Evolutionary conservation across 1,140 invertebrate species (phyloP).

Genomic region (Nixonia krombeini): DNA sequence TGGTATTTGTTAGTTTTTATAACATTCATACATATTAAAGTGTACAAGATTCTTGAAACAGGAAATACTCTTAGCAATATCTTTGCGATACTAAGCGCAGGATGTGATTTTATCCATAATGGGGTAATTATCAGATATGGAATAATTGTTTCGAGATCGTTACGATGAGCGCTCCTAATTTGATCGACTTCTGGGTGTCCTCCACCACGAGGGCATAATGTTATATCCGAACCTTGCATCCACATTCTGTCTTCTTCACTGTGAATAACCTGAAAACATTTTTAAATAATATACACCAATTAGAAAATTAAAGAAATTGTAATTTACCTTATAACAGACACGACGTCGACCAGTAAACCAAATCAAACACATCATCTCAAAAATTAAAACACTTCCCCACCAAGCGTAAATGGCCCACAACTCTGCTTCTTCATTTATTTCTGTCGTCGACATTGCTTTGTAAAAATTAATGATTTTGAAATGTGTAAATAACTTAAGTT

Average conservation of each 20-base stretch:
- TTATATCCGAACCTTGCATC: slow-evolving; percentile 46
- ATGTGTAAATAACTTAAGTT: no score
- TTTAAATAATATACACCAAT: neutral
- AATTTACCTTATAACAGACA: slow-evolving; percentile 52
- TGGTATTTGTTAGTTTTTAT: slow-evolving; percentile 11
- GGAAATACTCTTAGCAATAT: slow-evolving; percentile 44
- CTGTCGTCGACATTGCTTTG: no score
- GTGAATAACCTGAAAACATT: slow-evolving; percentile 53
- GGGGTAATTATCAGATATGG: slow-evolving; percentile 49
- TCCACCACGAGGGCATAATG: slow-evolving; percentile 42
- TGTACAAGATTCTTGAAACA: slow-evolving; percentile 43
- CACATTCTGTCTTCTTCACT: slow-evolving; percentile 60
- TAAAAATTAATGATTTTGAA: no score
- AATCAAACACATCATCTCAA: slow-evolving; percentile 54
- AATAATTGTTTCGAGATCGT: slow-evolving; percentile 49
- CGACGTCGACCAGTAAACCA: slow-evolving; percentile 58
- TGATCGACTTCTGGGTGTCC: slow-evolving; percentile 59
- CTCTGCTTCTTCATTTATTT: no score
- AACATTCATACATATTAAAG: slow-evolving; percentile 44
- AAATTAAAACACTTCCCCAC: slow-evolving; percentile 53
- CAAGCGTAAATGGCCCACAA: slow-evolving; percentile 50
- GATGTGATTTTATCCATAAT: slow-evolving; percentile 53
- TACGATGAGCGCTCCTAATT: slow-evolving; percentile 50
- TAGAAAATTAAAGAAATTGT: neutral
- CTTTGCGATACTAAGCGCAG: slow-evolving; percentile 29